phyloP scores from a whole-genome alignment of 2,797 vertebrate genomes.

The Siniperca scherzeri region DNA sequence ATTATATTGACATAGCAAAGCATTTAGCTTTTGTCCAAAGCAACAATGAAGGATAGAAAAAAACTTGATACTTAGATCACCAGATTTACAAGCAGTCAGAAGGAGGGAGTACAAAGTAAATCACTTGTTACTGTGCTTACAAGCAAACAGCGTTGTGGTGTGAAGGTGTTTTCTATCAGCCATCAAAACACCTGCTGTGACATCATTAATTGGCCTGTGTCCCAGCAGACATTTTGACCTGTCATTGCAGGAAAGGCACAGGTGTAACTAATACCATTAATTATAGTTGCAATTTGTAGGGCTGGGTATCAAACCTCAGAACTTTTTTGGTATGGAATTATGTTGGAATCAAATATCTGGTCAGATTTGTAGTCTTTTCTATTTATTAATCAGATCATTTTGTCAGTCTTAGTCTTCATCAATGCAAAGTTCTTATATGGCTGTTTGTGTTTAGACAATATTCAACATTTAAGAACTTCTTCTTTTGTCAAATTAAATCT shows the following conservation, averaged over 20 bases:
- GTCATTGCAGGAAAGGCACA: not conserved
- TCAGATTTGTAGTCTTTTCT: not conserved
- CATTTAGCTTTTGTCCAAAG: conserved; percentile 15
- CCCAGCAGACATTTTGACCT: too few species aligned
- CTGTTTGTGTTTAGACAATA: not conserved
- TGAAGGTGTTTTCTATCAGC: not conserved
- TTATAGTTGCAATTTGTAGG: too few species aligned
- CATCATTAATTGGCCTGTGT: not conserved
- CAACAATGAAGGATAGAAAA: not conserved
- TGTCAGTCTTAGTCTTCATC: not conserved
- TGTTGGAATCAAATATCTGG: not conserved
- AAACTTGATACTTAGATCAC: not conserved
- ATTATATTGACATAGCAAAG: conserved; percentile 12
- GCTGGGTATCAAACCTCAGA: not conserved
- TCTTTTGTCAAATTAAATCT: too few species aligned
- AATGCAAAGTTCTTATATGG: not conserved
- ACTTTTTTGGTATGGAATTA: not conserved
- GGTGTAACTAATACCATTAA: not conserved
- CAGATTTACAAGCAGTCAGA: not conserved
- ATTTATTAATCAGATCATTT: not conserved
- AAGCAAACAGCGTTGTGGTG: too few species aligned
- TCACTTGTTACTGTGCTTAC: too few species aligned
- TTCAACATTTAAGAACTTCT: too few species aligned
- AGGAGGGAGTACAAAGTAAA: not conserved
- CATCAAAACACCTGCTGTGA: not conserved